Conservation (phyloP, 2,797 vertebrate species). For the Graptemys geographica region DNA sequence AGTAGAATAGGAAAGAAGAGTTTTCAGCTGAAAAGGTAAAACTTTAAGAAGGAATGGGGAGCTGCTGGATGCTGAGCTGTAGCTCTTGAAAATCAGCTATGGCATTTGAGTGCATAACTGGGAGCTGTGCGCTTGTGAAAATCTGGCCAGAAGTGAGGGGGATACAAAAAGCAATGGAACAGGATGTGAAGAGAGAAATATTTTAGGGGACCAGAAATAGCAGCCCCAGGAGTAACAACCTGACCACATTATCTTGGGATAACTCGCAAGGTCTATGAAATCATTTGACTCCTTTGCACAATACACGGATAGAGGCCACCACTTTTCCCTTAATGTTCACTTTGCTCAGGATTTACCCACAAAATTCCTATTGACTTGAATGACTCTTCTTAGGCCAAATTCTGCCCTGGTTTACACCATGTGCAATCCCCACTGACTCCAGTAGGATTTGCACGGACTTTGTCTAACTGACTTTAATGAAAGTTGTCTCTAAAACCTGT, state of each 20-base stretch:
- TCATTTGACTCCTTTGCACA: not conserved
- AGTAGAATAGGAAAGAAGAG: not conserved
- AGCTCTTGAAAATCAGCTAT: not conserved
- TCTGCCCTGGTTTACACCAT: not conserved
- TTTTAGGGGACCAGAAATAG: not conserved
- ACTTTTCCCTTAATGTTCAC: not conserved
- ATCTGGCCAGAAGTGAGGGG: not conserved
- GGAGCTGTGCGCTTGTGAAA: not conserved
- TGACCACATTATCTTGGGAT: not conserved
- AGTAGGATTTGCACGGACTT: not conserved
- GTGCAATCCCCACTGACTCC: accelerated
- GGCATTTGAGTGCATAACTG: not conserved
- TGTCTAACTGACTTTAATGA: not conserved
- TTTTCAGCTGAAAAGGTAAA: not conserved
- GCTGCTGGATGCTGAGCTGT: not conserved
- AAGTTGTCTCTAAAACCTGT: not conserved
- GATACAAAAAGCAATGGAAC: not conserved
- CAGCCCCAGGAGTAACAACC: not conserved
- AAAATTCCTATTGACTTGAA: not conserved
- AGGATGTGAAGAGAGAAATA: not conserved
- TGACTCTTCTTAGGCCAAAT: not conserved
- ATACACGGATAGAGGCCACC: not conserved
- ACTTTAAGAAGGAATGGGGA: not conserved
- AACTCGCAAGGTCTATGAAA: not conserved
- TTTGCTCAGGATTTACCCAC: not conserved